phyloP scores from a whole-genome alignment of 2,888 invertebrate genomes.

The Heliconius aoede region DNA sequence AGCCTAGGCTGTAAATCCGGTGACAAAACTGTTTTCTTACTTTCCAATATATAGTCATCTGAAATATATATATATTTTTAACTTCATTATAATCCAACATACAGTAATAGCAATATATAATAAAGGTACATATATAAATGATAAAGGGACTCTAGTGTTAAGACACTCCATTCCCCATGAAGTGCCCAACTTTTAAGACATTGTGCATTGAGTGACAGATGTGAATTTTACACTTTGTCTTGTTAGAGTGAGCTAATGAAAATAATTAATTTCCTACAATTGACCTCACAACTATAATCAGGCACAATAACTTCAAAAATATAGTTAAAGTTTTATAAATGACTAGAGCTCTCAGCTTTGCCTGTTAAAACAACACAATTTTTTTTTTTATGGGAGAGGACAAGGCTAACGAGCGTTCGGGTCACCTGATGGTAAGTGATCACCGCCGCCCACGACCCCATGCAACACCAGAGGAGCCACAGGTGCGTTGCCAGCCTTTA shows the following conservation, averaged over 20 bases:
- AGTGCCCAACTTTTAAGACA: background rate
- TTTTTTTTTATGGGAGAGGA: too few species aligned
- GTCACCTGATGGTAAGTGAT: too few species aligned
- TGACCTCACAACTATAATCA: too few species aligned
- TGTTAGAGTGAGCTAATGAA: background rate
- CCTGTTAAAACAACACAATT: too few species aligned
- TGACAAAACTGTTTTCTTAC: slow-evolving; percentile 65
- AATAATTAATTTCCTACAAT: background rate
- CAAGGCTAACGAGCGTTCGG: too few species aligned
- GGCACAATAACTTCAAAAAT: too few species aligned
- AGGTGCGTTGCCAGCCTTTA: too few species aligned
- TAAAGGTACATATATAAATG: too few species aligned
- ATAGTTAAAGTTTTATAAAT: too few species aligned
- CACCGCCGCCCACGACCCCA: too few species aligned
- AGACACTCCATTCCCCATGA: background rate
- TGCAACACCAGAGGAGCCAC: too few species aligned
- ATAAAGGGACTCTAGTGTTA: background rate
- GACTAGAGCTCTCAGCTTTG: too few species aligned
- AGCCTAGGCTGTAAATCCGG: slow-evolving; percentile 73
- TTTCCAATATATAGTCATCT: slow-evolving; percentile 74
- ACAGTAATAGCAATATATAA: background rate
- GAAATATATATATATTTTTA: slow-evolving; percentile 43
- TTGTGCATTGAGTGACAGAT: background rate
- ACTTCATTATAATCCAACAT: background rate
- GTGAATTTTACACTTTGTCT: background rate